These are phyloP conservation scores for Telmatochromis bifrenatus DNA, from an alignment of 2,113 vertebrate species.

Conservation along the genomic window DNA sequence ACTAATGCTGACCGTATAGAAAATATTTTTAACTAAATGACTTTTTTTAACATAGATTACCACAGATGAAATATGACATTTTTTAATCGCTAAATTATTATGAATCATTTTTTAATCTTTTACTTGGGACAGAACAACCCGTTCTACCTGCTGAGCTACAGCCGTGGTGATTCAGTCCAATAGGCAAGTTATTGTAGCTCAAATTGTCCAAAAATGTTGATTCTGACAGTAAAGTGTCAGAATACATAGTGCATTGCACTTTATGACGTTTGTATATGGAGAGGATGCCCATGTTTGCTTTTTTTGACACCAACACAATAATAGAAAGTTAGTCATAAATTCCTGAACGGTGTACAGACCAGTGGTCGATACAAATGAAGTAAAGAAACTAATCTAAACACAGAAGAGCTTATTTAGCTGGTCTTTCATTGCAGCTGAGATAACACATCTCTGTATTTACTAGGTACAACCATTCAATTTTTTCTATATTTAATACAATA, in stretches of 20 bases:
- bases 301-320: not conserved
- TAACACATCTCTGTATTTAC: not conserved
- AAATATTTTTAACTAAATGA: not conserved
- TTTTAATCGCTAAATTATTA: not conserved
- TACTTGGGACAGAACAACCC: not conserved
- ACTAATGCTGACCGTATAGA: not conserved
- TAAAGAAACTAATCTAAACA: not conserved
- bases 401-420: not conserved
- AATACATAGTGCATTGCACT: not conserved
- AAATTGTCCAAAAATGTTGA: not conserved
- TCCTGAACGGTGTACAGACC: not conserved
- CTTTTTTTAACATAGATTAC: not conserved
- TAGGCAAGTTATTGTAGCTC: not conserved
- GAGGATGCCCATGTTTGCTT: not conserved
- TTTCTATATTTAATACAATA: not conserved
- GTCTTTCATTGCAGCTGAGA: not conserved
- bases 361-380: not conserved
- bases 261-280: not conserved
- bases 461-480: not conserved
- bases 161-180: accelerated
- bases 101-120: no score
- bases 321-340: not conserved
- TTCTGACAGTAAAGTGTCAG: not conserved
- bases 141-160: not conserved
- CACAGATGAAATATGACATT: not conserved